phyloP scores from a whole-genome alignment of 2,113 vertebrate species.

The Nycticorax nycticorax region DNA sequence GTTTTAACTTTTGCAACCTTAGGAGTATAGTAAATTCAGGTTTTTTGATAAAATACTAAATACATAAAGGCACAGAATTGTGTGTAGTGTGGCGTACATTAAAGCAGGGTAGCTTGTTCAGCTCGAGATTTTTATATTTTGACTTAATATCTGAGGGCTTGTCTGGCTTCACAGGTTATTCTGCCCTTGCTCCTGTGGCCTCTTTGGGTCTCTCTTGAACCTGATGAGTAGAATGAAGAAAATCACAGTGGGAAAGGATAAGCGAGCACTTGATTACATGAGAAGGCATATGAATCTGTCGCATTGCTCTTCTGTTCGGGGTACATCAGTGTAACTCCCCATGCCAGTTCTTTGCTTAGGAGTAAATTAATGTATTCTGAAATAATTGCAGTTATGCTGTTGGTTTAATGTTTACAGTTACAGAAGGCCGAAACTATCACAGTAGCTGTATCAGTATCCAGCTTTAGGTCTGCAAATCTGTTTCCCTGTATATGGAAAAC shows the following conservation, averaged over 20 bases:
- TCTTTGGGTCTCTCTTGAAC: not conserved
- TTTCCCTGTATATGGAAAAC: not conserved
- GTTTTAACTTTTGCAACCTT: not conserved
- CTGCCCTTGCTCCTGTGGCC: not conserved
- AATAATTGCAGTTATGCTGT: not conserved
- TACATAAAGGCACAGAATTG: fast-evolving
- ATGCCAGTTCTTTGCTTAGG: not conserved
- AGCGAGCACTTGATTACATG: not conserved
- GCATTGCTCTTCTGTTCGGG: not conserved
- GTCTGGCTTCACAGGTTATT: not conserved
- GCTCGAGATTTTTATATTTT: not conserved
- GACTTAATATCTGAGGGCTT: not conserved
- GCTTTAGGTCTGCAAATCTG: not conserved
- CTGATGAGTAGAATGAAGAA: not conserved
- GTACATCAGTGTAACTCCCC: not conserved
- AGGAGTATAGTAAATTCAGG: not conserved
- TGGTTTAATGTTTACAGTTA: not conserved
- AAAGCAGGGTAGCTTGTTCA: not conserved
- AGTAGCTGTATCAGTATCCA: not conserved
- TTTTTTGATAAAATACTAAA: not conserved
- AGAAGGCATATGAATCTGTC: not conserved
- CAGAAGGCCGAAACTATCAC: not conserved
- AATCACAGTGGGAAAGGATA: not conserved
- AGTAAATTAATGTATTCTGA: not conserved
- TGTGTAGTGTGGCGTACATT: not conserved